A percentile compares a stretch with the other conserved stretches of the same genome.
phyloP scores from a whole-genome alignment of 2,888 invertebrate species.

The Andricus quercusramuli region DNA sequence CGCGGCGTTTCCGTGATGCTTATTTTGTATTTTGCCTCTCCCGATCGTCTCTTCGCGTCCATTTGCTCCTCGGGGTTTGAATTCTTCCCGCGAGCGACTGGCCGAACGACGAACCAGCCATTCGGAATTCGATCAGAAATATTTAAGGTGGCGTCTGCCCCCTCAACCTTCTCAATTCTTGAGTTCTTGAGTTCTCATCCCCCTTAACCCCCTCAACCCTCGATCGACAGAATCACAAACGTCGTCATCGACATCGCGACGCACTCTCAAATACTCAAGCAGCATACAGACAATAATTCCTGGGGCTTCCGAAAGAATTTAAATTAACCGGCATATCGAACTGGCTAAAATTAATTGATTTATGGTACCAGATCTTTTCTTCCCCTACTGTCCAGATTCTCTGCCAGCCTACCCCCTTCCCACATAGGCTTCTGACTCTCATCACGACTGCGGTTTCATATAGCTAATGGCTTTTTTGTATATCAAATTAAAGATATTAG shows the following conservation, averaged over 20 bases:
- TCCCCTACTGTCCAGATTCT: constrained; percentile 35
- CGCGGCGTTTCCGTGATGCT: constrained; percentile 62
- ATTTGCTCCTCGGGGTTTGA: constrained; percentile 69
- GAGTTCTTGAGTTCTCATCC: constrained; percentile 42
- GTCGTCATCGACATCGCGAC: constrained; percentile 54
- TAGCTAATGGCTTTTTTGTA: neutral
- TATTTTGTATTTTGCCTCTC: constrained; percentile 63
- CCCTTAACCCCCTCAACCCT: constrained; percentile 42
- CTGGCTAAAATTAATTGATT: constrained; percentile 78
- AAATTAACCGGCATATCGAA: constrained; percentile 76
- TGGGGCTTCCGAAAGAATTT: constrained; percentile 76
- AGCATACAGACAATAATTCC: constrained; percentile 64
- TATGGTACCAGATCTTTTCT: constrained; percentile 68
- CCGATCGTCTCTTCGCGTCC: constrained; percentile 56
- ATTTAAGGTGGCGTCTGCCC: constrained; percentile 76
- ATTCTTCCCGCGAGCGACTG: constrained; percentile 68
- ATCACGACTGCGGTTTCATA: neutral
- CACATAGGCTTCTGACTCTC: constrained; percentile 25
- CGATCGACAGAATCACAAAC: constrained; percentile 46
- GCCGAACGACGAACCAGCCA: constrained; percentile 60
- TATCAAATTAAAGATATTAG: neutral
- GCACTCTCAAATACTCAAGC: constrained; percentile 49
- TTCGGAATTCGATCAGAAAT: constrained; percentile 78
- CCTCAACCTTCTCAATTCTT: constrained; percentile 54
- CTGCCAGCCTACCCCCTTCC: constrained; percentile 38